Percentiles rank a stretch among this genome's conserved stretches.
phyloP scores from a whole-genome alignment of 2,797 vertebrate species.

The Sus cebifrons region DNA sequence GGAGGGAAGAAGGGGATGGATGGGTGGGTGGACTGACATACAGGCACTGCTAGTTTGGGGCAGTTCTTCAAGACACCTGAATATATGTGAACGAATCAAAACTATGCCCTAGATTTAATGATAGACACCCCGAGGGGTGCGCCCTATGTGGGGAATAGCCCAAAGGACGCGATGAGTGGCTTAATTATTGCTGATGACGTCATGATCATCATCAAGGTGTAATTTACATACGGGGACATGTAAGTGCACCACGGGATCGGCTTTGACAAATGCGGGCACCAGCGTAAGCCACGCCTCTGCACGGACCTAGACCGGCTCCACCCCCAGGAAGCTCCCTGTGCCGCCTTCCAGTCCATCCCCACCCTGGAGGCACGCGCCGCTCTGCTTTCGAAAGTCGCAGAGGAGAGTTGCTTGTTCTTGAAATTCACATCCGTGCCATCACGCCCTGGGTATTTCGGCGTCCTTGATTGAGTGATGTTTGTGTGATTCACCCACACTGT shows the following conservation, averaged over 20 bases:
- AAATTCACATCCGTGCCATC: neutral
- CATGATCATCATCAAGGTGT: neutral
- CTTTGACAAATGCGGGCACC: neutral
- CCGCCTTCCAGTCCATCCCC: neutral
- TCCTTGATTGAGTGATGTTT: neutral
- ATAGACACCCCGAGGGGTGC: neutral
- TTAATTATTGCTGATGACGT: neutral
- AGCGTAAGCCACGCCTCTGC: neutral
- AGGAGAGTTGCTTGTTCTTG: neutral
- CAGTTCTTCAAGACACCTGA: neutral
- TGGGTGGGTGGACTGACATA: neutral
- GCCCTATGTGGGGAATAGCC: rapidly evolving
- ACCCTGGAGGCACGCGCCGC: neutral
- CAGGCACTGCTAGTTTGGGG: neutral
- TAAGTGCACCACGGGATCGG: neutral
- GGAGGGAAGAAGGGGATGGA: neutral
- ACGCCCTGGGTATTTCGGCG: neutral
- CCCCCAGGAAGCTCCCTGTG: neutral
- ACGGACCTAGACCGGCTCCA: neutral
- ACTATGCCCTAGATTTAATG: neutral
- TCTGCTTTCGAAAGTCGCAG: neutral
- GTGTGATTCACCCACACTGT: neutral
- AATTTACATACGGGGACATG: neutral
- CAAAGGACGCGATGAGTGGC: neutral
- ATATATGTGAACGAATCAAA: neutral